These are phyloP conservation scores for Trachelus tabidus DNA, from an alignment of 2,888 invertebrate genomes.

Conservation along the genomic window DNA sequence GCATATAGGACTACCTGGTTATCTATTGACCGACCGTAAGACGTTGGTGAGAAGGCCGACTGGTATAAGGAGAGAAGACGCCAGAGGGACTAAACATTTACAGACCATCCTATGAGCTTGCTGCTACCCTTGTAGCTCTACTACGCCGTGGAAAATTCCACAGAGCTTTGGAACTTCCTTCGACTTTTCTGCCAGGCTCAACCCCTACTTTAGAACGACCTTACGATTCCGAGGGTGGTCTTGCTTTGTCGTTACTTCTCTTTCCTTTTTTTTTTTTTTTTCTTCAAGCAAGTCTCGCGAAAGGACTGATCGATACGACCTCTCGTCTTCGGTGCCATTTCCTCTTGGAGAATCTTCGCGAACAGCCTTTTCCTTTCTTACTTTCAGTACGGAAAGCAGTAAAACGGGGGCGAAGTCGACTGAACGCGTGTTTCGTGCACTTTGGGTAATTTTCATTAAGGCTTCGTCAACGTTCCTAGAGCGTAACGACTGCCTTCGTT, in stretches of 20 bases:
- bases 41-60: neutral
- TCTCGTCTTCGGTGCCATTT: neutral
- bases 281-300: neutral
- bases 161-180: neutral
- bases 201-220: neutral
- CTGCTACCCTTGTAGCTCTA: neutral
- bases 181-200: neutral
- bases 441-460: no score
- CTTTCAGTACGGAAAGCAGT: neutral
- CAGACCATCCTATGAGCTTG: neutral
- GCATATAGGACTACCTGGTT: neutral
- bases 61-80: neutral
- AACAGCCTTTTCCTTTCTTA: neutral
- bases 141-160: conserved; percentile 2
- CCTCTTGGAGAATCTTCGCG: neutral
- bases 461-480: no score
- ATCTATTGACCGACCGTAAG: neutral
- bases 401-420: no score
- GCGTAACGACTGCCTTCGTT: neutral
- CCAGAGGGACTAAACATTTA: neutral
- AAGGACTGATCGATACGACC: neutral
- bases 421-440: no score
- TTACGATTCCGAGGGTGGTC: neutral
- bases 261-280: neutral
- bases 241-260: neutral